Base-by-base conservation (phyloP, 2,888 invertebrate species). In the Stenotaenia linearis region DNA sequence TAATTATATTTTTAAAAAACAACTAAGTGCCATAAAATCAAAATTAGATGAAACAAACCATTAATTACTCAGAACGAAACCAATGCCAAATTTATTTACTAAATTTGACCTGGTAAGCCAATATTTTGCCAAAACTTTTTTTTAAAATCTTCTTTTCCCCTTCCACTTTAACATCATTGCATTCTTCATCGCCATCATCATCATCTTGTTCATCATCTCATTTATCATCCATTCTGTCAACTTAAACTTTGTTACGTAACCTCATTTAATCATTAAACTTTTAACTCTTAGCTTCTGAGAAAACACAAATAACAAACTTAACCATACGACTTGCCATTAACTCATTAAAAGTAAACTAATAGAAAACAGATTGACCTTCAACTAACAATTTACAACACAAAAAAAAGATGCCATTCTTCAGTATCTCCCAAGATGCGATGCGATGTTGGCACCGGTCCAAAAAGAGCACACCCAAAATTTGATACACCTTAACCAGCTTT, bases 401-500 rank as follows among this genome's bases (percentile, higher is more conserved):
- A 69, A n/a, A n/a, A 69, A 69, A 69, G 69, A 25, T 69, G 23
- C 69, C 10, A 23, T 69, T 69, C 69, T 12, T 10, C 69, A 23
- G 28, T 69, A 28, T 28, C 25, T 69, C 69, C 15, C 69, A n/a
- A 69, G 69, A 69, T 50, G 50, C 50, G 69, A 69, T 50, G 50
- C 50, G 50, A 50, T 18, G 15, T 28, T 69, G 69, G 69, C 69
- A 69, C 1, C 69, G 9, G 5, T 69, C 28, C 69, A 69, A 69
- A 69, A 69, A 25, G 69, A 0, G 28, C 69, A 69, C 69, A 69
- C 69, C 69, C 69, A 69, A 69, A 69, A 69, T 69, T 69, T 69
- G 69, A 69, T 69, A 69, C 69, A 69, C 23, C 25, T 69, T 69
- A 69, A 69, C 69, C 69, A 69, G 25, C 69, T 69, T 69, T 25